Base-by-base conservation (phyloP, 2,797 vertebrate species). In the Pipistrellus nathusii region DNA sequence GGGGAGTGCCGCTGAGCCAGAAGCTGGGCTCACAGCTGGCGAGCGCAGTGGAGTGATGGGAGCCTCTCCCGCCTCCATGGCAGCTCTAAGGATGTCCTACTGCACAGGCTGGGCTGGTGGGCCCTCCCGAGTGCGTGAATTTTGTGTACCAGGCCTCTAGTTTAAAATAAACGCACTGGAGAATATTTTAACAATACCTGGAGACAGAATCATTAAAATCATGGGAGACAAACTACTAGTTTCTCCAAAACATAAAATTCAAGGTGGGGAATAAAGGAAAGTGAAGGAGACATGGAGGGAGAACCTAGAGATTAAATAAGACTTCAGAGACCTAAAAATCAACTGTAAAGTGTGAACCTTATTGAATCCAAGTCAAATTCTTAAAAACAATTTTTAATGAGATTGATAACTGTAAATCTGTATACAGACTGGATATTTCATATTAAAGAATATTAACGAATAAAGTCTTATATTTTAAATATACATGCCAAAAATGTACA, bases 331-430 rank as follows among this genome's bases (percentile, higher is more conserved):
- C 53, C 35, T 51, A 84, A 81, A 13, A 41, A 57, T 55, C 35
- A 80, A 66, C 6, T 35, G 20, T 32, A 90, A 46, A 64, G 7
- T 57, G 12, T 62, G 66, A 44, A 64, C 11, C 66, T 64, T 86
- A 72, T 72, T 72, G 53, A 14, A 71, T 72, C 30, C n/a, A 86
- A 86, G 20, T 53, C 75, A 51, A 86, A 69, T 27, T 21, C 80
- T 89, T 62, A 84, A 38, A 88, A 88, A 83, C 38, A 85, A 80
- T 32, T 72, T 84, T 90, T 81, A 80, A 87, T 68, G 59, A 41
- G 53, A 92, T 57, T 87, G 38, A 55, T 32, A 95, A 77, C 0
- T 84, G 6, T 53, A 93, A 82, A 80, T 53, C n/a, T 88, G 30
- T 38, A 13, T 13, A 71, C 18, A 85, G 32, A 75, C 3, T 32